phyloP scores from a whole-genome alignment of 2,113 vertebrate genomes.

The Oreocharis arfaki region DNA sequence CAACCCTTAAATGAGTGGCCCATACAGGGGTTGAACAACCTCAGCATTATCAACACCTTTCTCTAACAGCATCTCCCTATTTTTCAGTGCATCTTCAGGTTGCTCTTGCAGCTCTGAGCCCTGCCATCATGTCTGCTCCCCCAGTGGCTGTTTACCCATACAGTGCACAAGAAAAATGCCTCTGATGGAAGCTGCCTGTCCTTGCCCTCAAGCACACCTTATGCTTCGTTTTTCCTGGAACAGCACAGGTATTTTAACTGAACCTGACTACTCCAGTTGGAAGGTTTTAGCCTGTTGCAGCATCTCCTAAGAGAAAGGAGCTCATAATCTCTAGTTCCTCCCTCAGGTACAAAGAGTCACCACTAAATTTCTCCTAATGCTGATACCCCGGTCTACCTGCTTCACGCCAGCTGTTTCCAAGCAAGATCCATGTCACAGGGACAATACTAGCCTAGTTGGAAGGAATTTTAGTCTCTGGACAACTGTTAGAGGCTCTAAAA shows the following conservation, averaged over 20 bases:
- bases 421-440: not conserved
- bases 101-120: not conserved
- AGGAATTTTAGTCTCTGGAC: not conserved
- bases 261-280: not conserved
- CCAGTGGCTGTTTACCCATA: not conserved
- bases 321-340: not conserved
- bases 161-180: not conserved
- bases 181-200: not conserved
- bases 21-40: fast-evolving
- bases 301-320: not conserved
- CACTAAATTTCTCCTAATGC: not conserved
- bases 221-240: not conserved
- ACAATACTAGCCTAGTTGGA: not conserved
- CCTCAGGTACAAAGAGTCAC: not conserved
- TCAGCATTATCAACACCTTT: fast-evolving
- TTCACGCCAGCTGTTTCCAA: not conserved
- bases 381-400: not conserved
- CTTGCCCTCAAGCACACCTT: not conserved
- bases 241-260: not conserved
- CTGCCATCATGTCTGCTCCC: not conserved
- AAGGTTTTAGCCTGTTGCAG: not conserved
- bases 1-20: not conserved
- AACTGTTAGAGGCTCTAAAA: not conserved
- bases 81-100: not conserved
- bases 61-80: not conserved